Evolutionary conservation across 1,140 invertebrate species (phyloP).

Genomic region (Lethrus apterus): DNA sequence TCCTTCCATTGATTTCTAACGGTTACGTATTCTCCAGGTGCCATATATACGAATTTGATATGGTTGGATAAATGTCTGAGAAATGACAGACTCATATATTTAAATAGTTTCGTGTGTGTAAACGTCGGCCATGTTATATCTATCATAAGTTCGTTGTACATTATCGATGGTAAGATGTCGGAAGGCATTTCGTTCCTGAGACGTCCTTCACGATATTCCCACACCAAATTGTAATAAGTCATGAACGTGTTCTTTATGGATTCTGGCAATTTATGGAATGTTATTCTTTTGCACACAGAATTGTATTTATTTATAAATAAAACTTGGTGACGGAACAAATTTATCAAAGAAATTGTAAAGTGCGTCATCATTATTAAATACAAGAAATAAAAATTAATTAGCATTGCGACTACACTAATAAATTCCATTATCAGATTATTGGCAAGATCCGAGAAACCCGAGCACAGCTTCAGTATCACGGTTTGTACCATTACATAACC

Average conservation of each 20-base stretch:
- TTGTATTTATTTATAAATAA: not conserved
- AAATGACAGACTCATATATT: slow-evolving; percentile 9
- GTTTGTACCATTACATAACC: not conserved
- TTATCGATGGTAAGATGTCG: not conserved
- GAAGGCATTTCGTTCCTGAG: not conserved
- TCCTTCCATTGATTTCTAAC: slow-evolving; percentile 17
- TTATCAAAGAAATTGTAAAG: not conserved
- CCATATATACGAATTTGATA: slow-evolving; percentile 16
- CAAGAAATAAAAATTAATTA: slow-evolving; percentile 2
- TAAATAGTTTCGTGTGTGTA: slow-evolving; percentile 17
- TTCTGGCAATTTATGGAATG: not conserved
- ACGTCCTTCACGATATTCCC: not conserved
- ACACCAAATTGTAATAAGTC: not conserved
- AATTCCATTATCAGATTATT: not conserved
- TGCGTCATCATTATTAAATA: not conserved
- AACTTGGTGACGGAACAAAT: not conserved
- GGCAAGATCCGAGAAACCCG: no score
- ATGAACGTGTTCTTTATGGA: not conserved
- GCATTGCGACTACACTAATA: not conserved
- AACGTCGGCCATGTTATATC: slow-evolving; percentile 10
- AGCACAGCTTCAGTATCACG: not conserved
- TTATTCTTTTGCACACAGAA: not conserved
- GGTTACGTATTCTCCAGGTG: slow-evolving; percentile 17
- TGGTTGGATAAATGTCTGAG: slow-evolving; percentile 16
- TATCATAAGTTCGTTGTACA: slow-evolving; percentile 9